Conservation (phyloP, 2,888 invertebrate species). For the Drosophila neotestacea region DNA sequence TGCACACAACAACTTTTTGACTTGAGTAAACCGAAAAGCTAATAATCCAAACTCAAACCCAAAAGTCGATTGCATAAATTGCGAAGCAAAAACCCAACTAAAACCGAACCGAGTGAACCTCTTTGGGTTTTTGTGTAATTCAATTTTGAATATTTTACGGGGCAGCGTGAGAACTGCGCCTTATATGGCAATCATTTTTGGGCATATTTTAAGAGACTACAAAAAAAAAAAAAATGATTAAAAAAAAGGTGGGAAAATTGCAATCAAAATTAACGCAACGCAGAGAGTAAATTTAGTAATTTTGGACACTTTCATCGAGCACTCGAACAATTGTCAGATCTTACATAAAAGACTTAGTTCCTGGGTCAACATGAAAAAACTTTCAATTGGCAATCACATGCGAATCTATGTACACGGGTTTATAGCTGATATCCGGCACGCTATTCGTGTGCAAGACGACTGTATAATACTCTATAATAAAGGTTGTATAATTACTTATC, state of each 20-base stretch:
- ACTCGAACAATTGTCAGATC: slow-evolving; percentile 30
- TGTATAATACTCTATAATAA: slow-evolving; percentile 6
- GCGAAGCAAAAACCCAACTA: slow-evolving; percentile 19
- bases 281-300: slow-evolving; percentile 5
- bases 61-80: slow-evolving; percentile 72
- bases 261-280: slow-evolving; percentile 18
- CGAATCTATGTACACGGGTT: slow-evolving; percentile 20
- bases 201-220: slow-evolving; percentile 10
- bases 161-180: slow-evolving; percentile 65
- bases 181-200: slow-evolving; percentile 39
- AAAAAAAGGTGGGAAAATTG: slow-evolving; percentile 49
- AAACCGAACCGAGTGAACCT: background rate
- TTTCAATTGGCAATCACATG: slow-evolving; percentile 55
- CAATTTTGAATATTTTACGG: slow-evolving; percentile 65
- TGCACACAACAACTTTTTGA: slow-evolving; percentile 55
- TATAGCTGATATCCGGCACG: slow-evolving; percentile 56
- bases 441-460: slow-evolving; percentile 31
- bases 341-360: slow-evolving; percentile 33
- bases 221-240: slow-evolving; percentile 3
- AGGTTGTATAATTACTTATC: background rate
- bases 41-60: slow-evolving; percentile 28
- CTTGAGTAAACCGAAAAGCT: slow-evolving; percentile 34
- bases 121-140: slow-evolving; percentile 58
- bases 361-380: slow-evolving; percentile 25
- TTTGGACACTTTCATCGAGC: slow-evolving; percentile 23